Evolutionary conservation across 2,888 invertebrate genomes (phyloP).

Genomic region (Catonia carolina): DNA sequence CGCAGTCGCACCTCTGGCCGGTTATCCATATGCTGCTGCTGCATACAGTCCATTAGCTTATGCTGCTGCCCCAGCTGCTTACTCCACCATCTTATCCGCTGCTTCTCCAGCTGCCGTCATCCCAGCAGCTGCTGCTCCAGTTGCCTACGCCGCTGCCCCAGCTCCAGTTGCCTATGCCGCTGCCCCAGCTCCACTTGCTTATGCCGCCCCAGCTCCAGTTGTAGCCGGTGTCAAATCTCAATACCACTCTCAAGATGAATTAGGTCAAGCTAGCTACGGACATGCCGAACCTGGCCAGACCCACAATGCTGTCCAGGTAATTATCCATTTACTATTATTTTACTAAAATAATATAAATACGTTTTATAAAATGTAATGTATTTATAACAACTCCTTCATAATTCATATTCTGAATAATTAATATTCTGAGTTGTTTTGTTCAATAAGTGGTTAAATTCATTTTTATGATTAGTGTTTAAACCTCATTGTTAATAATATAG

Average conservation of each 20-base stretch:
- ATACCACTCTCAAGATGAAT: slow-evolving; percentile 42
- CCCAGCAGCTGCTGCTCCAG: too few relatives aligned
- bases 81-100: too few relatives aligned
- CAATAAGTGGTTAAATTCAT: too few relatives aligned
- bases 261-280: slow-evolving; percentile 42
- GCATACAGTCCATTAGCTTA: slow-evolving; percentile 26
- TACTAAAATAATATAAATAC: not conserved
- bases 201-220: slow-evolving; percentile 33
- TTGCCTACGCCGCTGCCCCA: slow-evolving; percentile 19
- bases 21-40: slow-evolving; percentile 1
- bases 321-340: not conserved
- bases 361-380: too few relatives aligned
- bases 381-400: too few relatives aligned
- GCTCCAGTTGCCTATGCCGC: too few relatives aligned
- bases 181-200: slow-evolving; percentile 27
- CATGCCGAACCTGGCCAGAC: slow-evolving; percentile 40
- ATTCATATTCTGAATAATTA: too few relatives aligned
- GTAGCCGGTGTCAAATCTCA: slow-evolving; percentile 38
- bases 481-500: too few relatives aligned
- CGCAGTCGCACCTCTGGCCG: slow-evolving; percentile 29
- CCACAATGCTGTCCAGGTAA: slow-evolving; percentile 39
- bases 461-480: too few relatives aligned
- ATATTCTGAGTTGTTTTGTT: too few relatives aligned
- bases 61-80: slow-evolving; percentile 33
- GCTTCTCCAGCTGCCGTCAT: too few relatives aligned